Base-by-base conservation (phyloP, 2,113 vertebrate genomes). In the Oryzias curvinotus region DNA sequence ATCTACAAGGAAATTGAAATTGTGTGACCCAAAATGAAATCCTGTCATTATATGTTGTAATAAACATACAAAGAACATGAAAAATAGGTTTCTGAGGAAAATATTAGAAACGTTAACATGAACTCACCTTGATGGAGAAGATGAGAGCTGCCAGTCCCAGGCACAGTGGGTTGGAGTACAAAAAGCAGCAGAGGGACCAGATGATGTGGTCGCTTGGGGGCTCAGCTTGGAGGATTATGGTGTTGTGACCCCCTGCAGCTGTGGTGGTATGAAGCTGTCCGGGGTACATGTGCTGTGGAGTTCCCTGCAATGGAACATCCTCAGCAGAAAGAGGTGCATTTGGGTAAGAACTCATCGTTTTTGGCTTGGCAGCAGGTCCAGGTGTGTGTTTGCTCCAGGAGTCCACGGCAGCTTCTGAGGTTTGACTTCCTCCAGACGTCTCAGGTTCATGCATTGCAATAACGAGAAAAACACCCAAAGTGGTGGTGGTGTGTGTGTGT, bases 121-220 rank as follows among this genome's bases (percentile, higher is more conserved):
- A 21, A 51, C 77, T 80, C 23, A 90, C 88, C 85, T 83, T 89
- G 51, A 90, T 19, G 0, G 89, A 90, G 75, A 10, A 81, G 25
- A 70, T 60, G 41, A 88, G 45, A 17, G 90, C 88, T 0, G 46
- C 57, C 55, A 91, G 67, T 14, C 85, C 84, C 1, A 89, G 76
- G 42, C 85, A 91, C 1, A 45, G 3, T 16, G 44, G 44, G 64
- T 87, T 87, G 3, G 17, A 10, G 16, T 74, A 66, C 14, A 73
- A 0, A 0, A 79, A 48, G 46, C 2, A 66, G 52, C 16, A 42
- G 1, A 91, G n/a, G 5, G 90, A 89, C 85, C 84, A 89, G 49
- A 89, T 23, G 25, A 90, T 30, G 58, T 90, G 54, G 70, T 90
- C 89, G 0, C 6, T 17, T 5, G 73, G 68, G 3, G 36, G 52